phyloP scores from a whole-genome alignment of 2,888 invertebrate genomes.

The Cinara cedri region DNA sequence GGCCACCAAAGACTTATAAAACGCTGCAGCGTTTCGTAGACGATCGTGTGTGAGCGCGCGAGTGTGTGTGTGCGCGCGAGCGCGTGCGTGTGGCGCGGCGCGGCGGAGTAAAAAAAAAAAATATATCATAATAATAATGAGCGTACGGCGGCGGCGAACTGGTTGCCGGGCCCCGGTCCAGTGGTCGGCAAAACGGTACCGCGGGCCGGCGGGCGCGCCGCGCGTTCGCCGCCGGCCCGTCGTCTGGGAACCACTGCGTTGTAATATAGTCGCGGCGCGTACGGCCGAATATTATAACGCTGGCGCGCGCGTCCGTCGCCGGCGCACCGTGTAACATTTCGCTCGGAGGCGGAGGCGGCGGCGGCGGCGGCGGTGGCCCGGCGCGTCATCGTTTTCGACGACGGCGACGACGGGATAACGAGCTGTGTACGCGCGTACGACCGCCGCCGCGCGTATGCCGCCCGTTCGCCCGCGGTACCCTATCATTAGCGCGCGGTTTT shows the following conservation, averaged over 20 bases:
- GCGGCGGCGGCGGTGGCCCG: constrained; percentile 10
- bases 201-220: too few relatives aligned
- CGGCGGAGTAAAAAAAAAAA: constrained; percentile 8
- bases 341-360: constrained; percentile 4
- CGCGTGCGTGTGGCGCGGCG: not conserved
- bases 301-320: too few relatives aligned
- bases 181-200: too few relatives aligned
- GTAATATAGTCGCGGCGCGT: too few relatives aligned
- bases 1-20: constrained; percentile 42
- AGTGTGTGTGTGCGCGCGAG: not conserved
- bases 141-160: too few relatives aligned
- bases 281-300: too few relatives aligned
- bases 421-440: constrained; percentile 35
- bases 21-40: too few relatives aligned
- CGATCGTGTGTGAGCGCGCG: not conserved
- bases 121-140: constrained; percentile 30
- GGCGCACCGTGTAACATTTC: too few relatives aligned
- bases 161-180: too few relatives aligned
- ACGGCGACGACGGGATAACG: constrained; percentile 49
- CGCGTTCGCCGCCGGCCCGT: too few relatives aligned
- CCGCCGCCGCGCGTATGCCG: constrained; percentile 14
- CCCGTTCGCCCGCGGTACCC: constrained; percentile 26
- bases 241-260: too few relatives aligned
- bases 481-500: constrained; percentile 52
- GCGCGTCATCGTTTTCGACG: not conserved